phyloP scores from a whole-genome alignment of 2,888 invertebrate genomes.

The Fragum whitleyi region DNA sequence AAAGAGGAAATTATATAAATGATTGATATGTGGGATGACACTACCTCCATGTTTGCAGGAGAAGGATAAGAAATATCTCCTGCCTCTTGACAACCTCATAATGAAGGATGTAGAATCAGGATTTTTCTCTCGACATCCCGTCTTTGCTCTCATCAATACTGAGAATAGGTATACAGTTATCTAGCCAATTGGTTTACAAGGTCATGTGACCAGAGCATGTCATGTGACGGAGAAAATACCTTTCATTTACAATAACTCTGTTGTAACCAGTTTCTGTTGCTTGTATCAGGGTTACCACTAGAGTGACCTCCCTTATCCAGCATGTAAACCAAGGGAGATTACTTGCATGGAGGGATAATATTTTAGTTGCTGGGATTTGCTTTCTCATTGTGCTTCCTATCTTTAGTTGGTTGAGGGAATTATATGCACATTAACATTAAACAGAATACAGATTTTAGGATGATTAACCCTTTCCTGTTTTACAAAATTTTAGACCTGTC shows the following conservation, averaged over 20 bases:
- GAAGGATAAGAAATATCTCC: slow-evolving; percentile 99
- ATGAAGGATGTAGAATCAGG: slow-evolving; percentile 98
- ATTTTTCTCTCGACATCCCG: slow-evolving; percentile 97
- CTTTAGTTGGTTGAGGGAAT: slow-evolving; percentile 18
- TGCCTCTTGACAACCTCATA: slow-evolving; percentile 98
- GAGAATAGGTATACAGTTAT: slow-evolving; percentile 92
- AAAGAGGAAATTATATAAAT: too few species aligned
- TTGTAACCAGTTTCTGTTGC: slow-evolving; percentile 28
- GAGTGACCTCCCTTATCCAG: slow-evolving; percentile 34
- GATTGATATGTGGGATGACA: background rate
- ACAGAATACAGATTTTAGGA: background rate
- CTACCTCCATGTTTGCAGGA: slow-evolving; percentile 87
- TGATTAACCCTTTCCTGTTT: too few species aligned
- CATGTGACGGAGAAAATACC: slow-evolving; percentile 22
- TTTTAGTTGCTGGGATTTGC: slow-evolving; percentile 24
- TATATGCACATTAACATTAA: background rate
- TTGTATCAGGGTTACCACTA: background rate
- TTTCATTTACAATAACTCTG: slow-evolving; percentile 12
- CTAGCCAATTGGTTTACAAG: background rate
- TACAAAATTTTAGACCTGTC: too few species aligned
- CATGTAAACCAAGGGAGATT: slow-evolving; percentile 27
- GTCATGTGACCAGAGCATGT: slow-evolving; percentile 25
- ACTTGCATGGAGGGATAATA: slow-evolving; percentile 17
- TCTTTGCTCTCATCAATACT: slow-evolving; percentile 99
- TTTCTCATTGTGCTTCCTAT: slow-evolving; percentile 18